A percentile compares a stretch with the other conserved stretches of the same genome.
Evolutionary conservation across 2,113 vertebrate genomes (phyloP).

Genomic region (Strix aluco): DNA sequence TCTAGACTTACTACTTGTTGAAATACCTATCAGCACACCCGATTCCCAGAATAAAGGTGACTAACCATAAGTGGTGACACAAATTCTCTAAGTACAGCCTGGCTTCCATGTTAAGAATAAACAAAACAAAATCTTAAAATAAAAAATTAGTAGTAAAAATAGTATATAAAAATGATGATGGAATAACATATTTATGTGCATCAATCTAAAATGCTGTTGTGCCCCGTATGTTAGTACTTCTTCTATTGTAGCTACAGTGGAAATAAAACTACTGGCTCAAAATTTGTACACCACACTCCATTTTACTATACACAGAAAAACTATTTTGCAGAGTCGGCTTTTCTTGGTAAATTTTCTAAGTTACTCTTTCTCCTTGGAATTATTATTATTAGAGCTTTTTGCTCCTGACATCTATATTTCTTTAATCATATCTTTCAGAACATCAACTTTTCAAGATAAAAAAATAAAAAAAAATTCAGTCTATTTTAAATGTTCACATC

Average conservation of each 20-base stretch:
- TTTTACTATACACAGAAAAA: neutral
- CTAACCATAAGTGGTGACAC: neutral
- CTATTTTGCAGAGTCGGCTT: neutral
- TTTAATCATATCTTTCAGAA: constrained; percentile 53
- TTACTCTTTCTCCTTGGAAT: neutral
- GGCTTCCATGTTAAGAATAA: neutral
- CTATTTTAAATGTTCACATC: constrained; percentile 52
- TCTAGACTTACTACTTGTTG: neutral
- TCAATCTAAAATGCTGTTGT: neutral
- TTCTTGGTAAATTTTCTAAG: constrained; percentile 9
- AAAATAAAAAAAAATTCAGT: neutral
- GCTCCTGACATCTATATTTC: neutral
- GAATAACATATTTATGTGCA: neutral
- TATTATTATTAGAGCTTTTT: constrained; percentile 23
- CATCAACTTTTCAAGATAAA: neutral
- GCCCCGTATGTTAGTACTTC: neutral
- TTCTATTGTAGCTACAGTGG: neutral
- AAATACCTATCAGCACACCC: fast-evolving
- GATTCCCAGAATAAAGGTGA: neutral
- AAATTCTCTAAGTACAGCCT: neutral
- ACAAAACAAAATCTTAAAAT: neutral
- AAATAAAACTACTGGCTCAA: neutral
- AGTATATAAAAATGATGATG: neutral
- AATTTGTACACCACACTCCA: neutral
- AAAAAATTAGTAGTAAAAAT: neutral